A percentile compares a stretch with the other conserved stretches of the same genome.
phyloP scores from a whole-genome alignment of 2,113 vertebrate species.

The Tiliqua scincoides region DNA sequence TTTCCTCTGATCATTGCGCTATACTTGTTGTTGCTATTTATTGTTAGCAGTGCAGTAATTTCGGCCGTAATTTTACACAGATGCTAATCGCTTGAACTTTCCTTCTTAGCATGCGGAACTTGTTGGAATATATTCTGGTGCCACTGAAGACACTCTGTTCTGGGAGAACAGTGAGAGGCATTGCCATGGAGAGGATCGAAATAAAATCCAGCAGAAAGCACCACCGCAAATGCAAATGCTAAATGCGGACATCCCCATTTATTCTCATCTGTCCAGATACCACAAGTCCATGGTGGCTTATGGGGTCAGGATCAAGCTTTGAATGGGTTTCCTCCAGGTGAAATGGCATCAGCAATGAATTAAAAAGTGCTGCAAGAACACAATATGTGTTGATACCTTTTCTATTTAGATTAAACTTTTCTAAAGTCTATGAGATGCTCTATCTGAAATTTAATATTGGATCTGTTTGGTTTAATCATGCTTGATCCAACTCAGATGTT shows the following conservation, averaged over 20 bases:
- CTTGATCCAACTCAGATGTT: background rate
- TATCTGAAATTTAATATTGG: background rate
- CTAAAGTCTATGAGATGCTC: background rate
- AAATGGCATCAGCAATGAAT: background rate
- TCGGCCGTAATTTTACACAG: background rate
- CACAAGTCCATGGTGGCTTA: conserved; percentile 62
- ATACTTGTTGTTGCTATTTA: background rate
- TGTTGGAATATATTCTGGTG: conserved; percentile 50
- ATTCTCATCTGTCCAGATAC: conserved; percentile 65
- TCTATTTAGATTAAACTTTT: background rate
- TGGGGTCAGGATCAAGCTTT: conserved; percentile 51
- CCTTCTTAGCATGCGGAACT: conserved; percentile 63
- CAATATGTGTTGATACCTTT: background rate
- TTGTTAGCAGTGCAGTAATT: background rate
- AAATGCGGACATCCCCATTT: conserved; percentile 47
- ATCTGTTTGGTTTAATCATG: background rate
- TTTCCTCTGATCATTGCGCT: background rate
- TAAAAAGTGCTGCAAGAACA: conserved; percentile 17
- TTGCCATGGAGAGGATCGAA: conserved; percentile 61
- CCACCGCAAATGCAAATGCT: conserved; percentile 42
- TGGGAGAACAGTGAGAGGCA: conserved; percentile 65
- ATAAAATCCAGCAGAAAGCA: conserved; percentile 51
- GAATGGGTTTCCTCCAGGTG: background rate
- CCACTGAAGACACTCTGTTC: conserved; percentile 72
- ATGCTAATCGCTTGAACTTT: background rate